Conservation (phyloP, 2,113 vertebrate species). For the Cottus gobio region DNA sequence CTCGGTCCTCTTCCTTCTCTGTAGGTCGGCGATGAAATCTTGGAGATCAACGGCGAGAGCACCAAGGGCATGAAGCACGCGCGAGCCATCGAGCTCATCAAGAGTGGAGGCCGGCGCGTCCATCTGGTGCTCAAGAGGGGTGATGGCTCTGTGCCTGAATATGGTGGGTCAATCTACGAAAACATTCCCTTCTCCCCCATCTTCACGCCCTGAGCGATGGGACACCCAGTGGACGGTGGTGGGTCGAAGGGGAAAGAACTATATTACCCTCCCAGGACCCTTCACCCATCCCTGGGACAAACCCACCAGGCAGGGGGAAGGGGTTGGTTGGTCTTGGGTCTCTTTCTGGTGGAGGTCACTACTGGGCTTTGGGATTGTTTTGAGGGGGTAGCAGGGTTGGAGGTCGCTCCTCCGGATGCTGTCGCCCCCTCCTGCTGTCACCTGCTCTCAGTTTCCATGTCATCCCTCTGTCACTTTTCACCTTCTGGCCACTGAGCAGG, state of each 20-base stretch:
- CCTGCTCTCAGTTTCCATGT: conserved; percentile 72
- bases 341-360: conserved; percentile 78
- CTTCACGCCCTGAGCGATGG: conserved; percentile 96
- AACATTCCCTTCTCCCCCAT: conserved; percentile 98
- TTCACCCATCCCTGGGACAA: conserved; percentile 79
- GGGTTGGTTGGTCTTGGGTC: conserved; percentile 82
- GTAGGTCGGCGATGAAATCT: conserved; percentile 97
- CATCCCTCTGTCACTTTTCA: conserved; percentile 77
- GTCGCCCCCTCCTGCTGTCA: conserved; percentile 53
- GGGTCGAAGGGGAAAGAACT: conserved; percentile 61
- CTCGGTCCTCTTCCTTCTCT: neutral
- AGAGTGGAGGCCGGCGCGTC: conserved; percentile 95
- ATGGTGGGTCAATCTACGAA: conserved; percentile 99
- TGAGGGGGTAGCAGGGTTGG: conserved; percentile 79
- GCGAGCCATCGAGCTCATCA: conserved; percentile 99
- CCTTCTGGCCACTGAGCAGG: conserved; percentile 69
- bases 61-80: conserved; percentile 99
- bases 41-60: conserved; percentile 99
- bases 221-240: conserved; percentile 64
- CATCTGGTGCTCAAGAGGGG: conserved; percentile 97
- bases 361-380: conserved; percentile 82
- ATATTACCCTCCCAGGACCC: conserved; percentile 46
- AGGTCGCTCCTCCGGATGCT: conserved; percentile 65
- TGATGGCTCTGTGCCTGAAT: conserved; percentile 99
- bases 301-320: conserved; percentile 79